Base-by-base conservation (phyloP, 2,797 vertebrate genomes). In the Cryptoprocta ferox region DNA sequence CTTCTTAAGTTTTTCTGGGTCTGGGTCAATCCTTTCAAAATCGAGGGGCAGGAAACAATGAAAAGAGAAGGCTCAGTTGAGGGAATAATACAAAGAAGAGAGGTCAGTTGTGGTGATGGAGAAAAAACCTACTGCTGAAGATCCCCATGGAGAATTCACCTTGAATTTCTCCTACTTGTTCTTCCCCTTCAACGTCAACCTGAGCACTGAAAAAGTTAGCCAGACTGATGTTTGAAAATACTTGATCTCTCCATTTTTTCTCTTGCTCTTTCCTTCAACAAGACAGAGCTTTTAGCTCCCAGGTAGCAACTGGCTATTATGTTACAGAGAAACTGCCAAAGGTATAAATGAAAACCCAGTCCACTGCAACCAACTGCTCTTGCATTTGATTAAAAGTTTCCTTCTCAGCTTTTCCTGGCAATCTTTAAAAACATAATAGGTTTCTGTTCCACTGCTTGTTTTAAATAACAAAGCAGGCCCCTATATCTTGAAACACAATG, bases 21-120 rank as follows among this genome's bases (percentile, higher is more conserved):
- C 92, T 89, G 73, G 87, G 93, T 95, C 95, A 91, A 61, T 87
- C 75, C 42, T 97, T 97, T 95, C 80, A 97, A 89, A 95, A 93
- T 21, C 5, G 50, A 98, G 80, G 75, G 93, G 66, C 79, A 87
- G 94, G 56, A 65, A 70, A 81, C 76, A 86, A 76, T 37, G 75
- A 68, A 88, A 87, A 94, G 53, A 78, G 76, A 42, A 66, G 80
- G 6, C 42, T 95, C 65, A 11, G 53, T 15, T 1, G 21, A 82
- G 80, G 92, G 53, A 75, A 75, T 18, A 65, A 82, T 32, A 56
- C 84, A 75, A 93, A 68, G 89, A 5, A 56, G 75, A 73, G 37
- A 90, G 97, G 96, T 92, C 92, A 89, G 66, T 5, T 30, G 14
- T 59, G 73, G 61, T 37, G 37, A 30, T n/a, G 6, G 37, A n/a